These are phyloP conservation scores for Tenualosa thibaudeaui DNA, from an alignment of 2,797 vertebrate species.

Conservation along the genomic window DNA sequence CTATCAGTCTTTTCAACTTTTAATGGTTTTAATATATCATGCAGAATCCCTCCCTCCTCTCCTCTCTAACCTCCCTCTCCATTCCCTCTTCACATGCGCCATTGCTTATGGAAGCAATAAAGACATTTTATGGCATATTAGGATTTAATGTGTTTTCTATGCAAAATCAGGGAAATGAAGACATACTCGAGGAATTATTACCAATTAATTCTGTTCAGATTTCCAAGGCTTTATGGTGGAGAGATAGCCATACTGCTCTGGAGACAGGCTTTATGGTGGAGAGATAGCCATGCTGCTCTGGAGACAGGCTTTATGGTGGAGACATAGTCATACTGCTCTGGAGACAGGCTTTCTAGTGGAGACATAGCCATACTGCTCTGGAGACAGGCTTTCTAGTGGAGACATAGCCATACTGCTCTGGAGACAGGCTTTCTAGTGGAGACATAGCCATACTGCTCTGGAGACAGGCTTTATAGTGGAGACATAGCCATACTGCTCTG, in stretches of 20 bases:
- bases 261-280: not conserved
- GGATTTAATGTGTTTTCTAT: slow-evolving; percentile 6
- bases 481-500: too few species aligned
- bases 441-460: too few species aligned
- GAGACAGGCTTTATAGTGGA: too few species aligned
- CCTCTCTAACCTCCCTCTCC: slow-evolving; percentile 47
- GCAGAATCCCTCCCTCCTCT: slow-evolving; percentile 23
- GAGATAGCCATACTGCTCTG: not conserved
- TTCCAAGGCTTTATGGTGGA: not conserved
- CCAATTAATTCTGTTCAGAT: not conserved
- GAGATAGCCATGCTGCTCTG: too few species aligned
- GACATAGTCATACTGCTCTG: too few species aligned
- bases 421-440: too few species aligned
- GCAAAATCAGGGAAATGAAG: slow-evolving; percentile 1
- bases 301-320: too few species aligned
- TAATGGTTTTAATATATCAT: not conserved
- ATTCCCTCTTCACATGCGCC: slow-evolving; percentile 46
- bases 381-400: too few species aligned
- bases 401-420: too few species aligned
- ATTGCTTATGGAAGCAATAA: slow-evolving; percentile 4
- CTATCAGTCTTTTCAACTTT: not conserved
- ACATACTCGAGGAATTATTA: not conserved
- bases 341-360: too few species aligned
- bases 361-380: too few species aligned
- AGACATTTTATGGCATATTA: not conserved